Conservation (phyloP, 1,140 invertebrate species). For the Euwallacea fornicatus region DNA sequence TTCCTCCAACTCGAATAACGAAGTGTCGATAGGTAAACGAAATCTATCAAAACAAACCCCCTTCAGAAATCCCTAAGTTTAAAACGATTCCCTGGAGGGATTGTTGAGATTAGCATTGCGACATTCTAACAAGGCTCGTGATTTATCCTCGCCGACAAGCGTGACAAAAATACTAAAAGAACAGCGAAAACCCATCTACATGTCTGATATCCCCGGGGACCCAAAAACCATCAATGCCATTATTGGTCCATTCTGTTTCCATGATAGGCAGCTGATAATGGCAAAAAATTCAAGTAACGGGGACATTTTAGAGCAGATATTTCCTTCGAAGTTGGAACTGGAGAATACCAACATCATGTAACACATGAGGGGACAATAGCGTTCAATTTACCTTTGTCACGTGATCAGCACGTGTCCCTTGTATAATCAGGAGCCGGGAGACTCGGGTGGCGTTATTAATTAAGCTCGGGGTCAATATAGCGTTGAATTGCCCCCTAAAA, state of each 20-base stretch:
- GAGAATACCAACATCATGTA: too few species aligned
- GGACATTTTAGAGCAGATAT: background rate
- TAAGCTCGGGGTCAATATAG: slow-evolving; percentile 26
- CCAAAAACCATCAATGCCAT: slow-evolving; percentile 10
- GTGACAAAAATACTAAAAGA: slow-evolving; percentile 29
- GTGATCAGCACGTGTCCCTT: slow-evolving; percentile 21
- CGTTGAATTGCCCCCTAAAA: slow-evolving; percentile 26
- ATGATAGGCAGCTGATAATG: background rate
- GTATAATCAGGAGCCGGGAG: slow-evolving; percentile 2
- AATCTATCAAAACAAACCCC: too few species aligned
- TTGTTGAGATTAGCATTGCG: background rate
- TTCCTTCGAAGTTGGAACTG: too few species aligned
- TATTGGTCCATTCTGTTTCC: slow-evolving; percentile 11
- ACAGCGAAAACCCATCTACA: slow-evolving; percentile 32
- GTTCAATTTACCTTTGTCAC: slow-evolving; percentile 11
- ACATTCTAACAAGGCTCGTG: slow-evolving; percentile 23
- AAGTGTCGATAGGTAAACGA: too few species aligned
- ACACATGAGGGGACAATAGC: too few species aligned
- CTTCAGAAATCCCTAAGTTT: background rate
- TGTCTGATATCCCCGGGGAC: slow-evolving; percentile 20
- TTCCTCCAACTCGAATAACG: too few species aligned
- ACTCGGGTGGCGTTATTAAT: slow-evolving; percentile 16
- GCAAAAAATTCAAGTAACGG: background rate
- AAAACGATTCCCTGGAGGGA: background rate
- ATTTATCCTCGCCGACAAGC: slow-evolving; percentile 26